Percentiles rank a stretch among this genome's conserved stretches.
phyloP scores from a whole-genome alignment of 2,113 vertebrate genomes.

The Monopterus albus region DNA sequence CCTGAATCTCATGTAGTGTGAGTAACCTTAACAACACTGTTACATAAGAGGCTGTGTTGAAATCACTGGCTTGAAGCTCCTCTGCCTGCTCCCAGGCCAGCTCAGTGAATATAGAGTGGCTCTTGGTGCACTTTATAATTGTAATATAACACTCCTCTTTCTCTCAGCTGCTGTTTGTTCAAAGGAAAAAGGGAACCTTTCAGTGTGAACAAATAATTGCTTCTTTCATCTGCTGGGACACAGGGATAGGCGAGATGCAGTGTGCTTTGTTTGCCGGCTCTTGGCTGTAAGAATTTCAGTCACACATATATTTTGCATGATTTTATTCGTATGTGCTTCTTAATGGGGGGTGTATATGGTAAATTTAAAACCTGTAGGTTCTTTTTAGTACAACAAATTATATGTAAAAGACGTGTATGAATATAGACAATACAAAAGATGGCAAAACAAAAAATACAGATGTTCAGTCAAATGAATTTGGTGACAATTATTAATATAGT shows the following conservation, averaged over 20 bases:
- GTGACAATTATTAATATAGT: too few species aligned
- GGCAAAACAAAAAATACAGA: neutral
- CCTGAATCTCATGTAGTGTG: slow-evolving; percentile 5
- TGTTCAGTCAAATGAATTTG: too few species aligned
- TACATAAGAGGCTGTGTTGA: slow-evolving; percentile 51
- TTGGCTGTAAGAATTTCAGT: neutral
- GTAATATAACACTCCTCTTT: slow-evolving; percentile 35
- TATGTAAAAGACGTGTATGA: neutral
- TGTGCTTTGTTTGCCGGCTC: neutral
- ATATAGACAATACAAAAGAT: neutral
- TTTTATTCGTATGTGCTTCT: neutral
- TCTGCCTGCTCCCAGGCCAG: slow-evolving; percentile 7
- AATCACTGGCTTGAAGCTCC: slow-evolving; percentile 23
- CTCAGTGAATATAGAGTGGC: slow-evolving; percentile 1
- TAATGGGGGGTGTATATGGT: too few species aligned
- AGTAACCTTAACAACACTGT: slow-evolving; percentile 26
- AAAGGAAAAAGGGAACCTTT: slow-evolving; percentile 27
- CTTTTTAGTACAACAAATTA: neutral
- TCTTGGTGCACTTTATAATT: slow-evolving; percentile 15
- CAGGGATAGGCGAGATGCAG: neutral
- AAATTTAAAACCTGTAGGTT: neutral
- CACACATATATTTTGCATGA: neutral
- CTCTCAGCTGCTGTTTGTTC: slow-evolving; percentile 26
- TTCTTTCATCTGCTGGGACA: slow-evolving; percentile 34
- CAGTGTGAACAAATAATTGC: slow-evolving; percentile 41